A percentile compares a stretch with the other conserved stretches of the same genome.
Evolutionary conservation across 2,113 vertebrate species (phyloP).

Genomic region (Alouatta palliata): DNA sequence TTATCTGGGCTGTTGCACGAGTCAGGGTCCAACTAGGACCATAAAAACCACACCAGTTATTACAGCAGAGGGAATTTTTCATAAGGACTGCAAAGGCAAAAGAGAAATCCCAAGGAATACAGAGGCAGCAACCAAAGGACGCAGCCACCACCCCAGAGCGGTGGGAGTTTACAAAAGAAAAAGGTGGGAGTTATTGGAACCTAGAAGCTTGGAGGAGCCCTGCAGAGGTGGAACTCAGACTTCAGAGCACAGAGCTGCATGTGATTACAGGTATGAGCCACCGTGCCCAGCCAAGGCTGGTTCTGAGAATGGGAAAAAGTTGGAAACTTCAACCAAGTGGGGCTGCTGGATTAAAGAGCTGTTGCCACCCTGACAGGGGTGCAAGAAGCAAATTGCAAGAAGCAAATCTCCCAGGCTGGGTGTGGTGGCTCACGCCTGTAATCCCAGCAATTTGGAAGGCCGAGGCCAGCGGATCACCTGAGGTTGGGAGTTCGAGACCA

Average conservation of each 20-base stretch:
- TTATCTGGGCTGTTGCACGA: neutral
- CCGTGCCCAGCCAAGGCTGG: neutral
- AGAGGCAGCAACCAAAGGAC: neutral
- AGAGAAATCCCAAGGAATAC: neutral
- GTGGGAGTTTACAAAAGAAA: neutral
- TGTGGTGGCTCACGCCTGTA: too few species aligned
- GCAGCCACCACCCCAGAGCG: too few species aligned
- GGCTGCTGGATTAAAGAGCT: neutral
- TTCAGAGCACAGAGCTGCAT: neutral
- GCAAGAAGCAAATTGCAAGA: neutral
- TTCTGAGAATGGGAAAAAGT: neutral
- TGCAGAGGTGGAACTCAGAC: neutral
- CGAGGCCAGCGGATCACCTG: too few species aligned
- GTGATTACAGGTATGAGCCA: too few species aligned
- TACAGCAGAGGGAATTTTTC: neutral
- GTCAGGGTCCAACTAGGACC: neutral
- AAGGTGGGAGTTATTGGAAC: neutral
- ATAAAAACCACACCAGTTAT: neutral
- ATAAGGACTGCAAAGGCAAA: too few species aligned
- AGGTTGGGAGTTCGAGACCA: too few species aligned
- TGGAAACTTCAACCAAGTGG: neutral
- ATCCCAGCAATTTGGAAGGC: too few species aligned
- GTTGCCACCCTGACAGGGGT: rapidly evolving
- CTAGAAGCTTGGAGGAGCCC: neutral
- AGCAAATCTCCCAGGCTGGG: neutral